Percentiles rank a stretch among this genome's conserved stretches.
Conservation (phyloP, 1,140 invertebrate genomes). For the Ceratina japonica region DNA sequence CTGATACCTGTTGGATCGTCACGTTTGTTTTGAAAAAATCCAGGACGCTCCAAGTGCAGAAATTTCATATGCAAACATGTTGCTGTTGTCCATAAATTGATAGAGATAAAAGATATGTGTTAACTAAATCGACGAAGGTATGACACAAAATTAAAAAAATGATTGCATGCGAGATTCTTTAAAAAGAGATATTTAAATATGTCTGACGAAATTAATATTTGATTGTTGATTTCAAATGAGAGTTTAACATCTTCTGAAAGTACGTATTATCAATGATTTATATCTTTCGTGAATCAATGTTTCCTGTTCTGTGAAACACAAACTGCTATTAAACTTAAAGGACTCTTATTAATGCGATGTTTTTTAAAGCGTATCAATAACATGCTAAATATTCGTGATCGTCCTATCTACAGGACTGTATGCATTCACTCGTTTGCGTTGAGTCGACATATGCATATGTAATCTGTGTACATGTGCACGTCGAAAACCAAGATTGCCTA, state of each 20-base stretch:
- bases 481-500: slow-evolving; percentile 52
- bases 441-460: slow-evolving; percentile 22
- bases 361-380: background rate
- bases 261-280: background rate
- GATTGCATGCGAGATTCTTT: too few relatives aligned
- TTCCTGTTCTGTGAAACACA: background rate
- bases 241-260: background rate
- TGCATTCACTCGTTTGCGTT: slow-evolving; percentile 4
- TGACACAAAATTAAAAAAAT: too few relatives aligned
- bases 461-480: background rate
- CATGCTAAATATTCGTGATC: slow-evolving; percentile 32
- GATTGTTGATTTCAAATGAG: background rate
- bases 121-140: too few relatives aligned
- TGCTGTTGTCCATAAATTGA: too few relatives aligned
- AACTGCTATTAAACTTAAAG: slow-evolving; percentile 3
- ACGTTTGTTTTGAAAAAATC: too few relatives aligned
- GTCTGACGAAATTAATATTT: background rate
- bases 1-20: too few relatives aligned
- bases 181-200: too few relatives aligned
- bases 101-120: too few relatives aligned
- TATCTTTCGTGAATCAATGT: background rate
- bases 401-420: slow-evolving; percentile 20
- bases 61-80: too few relatives aligned
- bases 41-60: too few relatives aligned
- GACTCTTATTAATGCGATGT: background rate